These are phyloP conservation scores for Colius striatus DNA, from an alignment of 2,113 vertebrate genomes.

Conservation along the genomic window DNA sequence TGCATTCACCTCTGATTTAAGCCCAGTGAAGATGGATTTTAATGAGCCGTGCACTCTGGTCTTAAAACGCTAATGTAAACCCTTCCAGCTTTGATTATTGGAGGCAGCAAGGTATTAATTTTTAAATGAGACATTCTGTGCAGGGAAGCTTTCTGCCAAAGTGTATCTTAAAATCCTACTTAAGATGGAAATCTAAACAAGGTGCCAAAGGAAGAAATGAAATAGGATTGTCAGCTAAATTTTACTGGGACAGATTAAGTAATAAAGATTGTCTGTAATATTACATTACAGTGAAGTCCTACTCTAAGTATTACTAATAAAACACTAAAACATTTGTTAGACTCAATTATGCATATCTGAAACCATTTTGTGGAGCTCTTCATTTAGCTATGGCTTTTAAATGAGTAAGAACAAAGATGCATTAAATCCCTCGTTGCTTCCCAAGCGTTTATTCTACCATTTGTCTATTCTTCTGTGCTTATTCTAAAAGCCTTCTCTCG, in stretches of 20 bases:
- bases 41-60: not conserved
- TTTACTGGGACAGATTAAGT: not conserved
- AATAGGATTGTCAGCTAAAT: not conserved
- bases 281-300: not conserved
- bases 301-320: constrained; percentile 21
- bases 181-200: constrained; percentile 45
- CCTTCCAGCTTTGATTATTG: not conserved
- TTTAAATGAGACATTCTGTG: not conserved
- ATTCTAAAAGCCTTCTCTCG: not conserved
- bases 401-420: not conserved
- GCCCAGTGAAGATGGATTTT: not conserved
- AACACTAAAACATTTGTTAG: constrained; percentile 28
- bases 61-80: constrained; percentile 33
- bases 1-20: not conserved
- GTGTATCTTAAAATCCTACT: not conserved
- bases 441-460: not conserved
- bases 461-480: not conserved
- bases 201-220: not conserved
- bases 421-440: not conserved
- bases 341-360: constrained; percentile 12
- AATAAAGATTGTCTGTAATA: not conserved
- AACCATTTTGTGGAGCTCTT: not conserved
- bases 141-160: constrained; percentile 18
- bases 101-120: constrained; percentile 7
- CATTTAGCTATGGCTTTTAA: not conserved